Conservation (phyloP, 2,888 invertebrate species). For the Cordilura impudica region DNA sequence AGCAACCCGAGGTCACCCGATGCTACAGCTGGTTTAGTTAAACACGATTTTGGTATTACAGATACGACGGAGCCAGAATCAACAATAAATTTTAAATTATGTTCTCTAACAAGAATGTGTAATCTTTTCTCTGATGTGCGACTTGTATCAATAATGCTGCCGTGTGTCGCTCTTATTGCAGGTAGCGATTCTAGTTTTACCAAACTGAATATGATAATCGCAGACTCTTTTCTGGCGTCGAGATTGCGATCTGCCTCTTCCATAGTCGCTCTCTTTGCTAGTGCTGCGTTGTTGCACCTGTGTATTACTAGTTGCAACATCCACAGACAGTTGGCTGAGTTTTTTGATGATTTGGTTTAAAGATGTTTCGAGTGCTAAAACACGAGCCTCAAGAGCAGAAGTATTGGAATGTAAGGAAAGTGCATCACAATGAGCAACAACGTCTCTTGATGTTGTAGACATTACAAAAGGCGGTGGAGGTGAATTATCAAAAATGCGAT, state of each 20-base stretch:
- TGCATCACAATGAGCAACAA: not conserved
- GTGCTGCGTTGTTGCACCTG: constrained; percentile 4
- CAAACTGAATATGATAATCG: constrained; percentile 38
- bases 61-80: constrained; percentile 36
- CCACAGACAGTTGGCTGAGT: constrained; percentile 7
- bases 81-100: constrained; percentile 16
- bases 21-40: not conserved
- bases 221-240: constrained; percentile 43
- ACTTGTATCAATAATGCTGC: constrained; percentile 14
- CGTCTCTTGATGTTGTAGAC: not conserved
- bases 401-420: not conserved
- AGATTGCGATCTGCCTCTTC: constrained; percentile 4
- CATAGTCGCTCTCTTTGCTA: constrained; percentile 19
- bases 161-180: constrained; percentile 26
- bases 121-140: constrained; percentile 31
- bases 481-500: constrained; percentile 32
- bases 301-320: constrained; percentile 12
- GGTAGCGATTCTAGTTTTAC: constrained; percentile 45
- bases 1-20: constrained; percentile 17
- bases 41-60: constrained; percentile 15
- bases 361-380: constrained; percentile 12
- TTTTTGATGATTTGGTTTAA: constrained; percentile 13
- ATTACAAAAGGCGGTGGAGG: constrained; percentile 4
- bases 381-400: not conserved
- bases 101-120: constrained; percentile 15